Evolutionary conservation across 1,140 invertebrate species (phyloP).

Genomic region (Lordiphosa clarofinis): DNA sequence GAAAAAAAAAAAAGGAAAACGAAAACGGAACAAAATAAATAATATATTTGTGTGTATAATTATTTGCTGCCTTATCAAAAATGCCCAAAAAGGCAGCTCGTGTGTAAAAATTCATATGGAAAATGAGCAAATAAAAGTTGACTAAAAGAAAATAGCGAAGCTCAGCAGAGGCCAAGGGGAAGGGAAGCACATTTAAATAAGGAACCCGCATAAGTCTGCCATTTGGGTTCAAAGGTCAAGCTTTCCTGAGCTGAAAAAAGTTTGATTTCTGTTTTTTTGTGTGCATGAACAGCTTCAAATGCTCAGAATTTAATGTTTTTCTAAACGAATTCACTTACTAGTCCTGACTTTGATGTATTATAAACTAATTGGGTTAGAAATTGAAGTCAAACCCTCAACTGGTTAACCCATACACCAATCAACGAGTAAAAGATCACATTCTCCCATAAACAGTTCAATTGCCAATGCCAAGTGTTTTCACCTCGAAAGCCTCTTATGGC

Average conservation of each 20-base stretch:
- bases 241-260: constrained; percentile 24
- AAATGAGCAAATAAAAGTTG: constrained; percentile 21
- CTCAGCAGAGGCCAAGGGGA: constrained; percentile 23
- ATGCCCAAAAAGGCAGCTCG: constrained; percentile 49
- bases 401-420: too few relatives aligned
- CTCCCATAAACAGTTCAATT: constrained; percentile 36
- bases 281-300: constrained; percentile 40
- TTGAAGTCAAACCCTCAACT: too few relatives aligned
- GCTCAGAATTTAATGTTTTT: constrained; percentile 60
- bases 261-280: constrained; percentile 9
- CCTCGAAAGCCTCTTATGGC: constrained; percentile 31
- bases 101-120: constrained; percentile 61
- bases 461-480: constrained; percentile 43
- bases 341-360: constrained; percentile 57
- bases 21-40: constrained; percentile 19
- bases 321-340: constrained; percentile 54
- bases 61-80: constrained; percentile 52
- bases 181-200: constrained; percentile 59
- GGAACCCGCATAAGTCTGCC: constrained; percentile 37
- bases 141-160: constrained; percentile 1
- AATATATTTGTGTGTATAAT: constrained; percentile 55
- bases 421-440: constrained; percentile 11
- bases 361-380: too few relatives aligned
- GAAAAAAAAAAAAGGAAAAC: too few relatives aligned
- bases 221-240: constrained; percentile 36